Evolutionary conservation across 2,113 vertebrate species (phyloP).

Genomic region (Anoplopoma fimbria): DNA sequence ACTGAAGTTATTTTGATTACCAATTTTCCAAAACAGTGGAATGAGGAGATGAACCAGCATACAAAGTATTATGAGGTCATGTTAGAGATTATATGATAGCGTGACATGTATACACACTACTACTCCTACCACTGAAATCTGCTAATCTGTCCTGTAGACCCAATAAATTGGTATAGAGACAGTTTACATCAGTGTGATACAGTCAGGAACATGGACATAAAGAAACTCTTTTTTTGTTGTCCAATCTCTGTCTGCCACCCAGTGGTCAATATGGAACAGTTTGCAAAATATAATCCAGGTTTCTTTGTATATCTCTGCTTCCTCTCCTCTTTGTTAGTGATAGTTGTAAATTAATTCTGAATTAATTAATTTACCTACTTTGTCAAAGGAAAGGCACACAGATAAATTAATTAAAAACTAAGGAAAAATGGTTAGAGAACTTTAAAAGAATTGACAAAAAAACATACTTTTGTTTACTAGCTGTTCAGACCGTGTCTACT

Average conservation of each 20-base stretch:
- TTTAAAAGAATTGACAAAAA: not conserved
- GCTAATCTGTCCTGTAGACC: not conserved
- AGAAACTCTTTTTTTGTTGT: not conserved
- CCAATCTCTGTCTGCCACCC: conserved; percentile 62
- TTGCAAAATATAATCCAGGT: not conserved
- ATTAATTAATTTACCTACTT: too few species aligned
- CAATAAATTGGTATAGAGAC: not conserved
- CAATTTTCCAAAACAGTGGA: not conserved
- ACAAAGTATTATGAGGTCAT: not conserved
- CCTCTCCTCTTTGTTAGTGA: not conserved
- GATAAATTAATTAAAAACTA: not conserved
- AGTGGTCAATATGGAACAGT: conserved; percentile 56
- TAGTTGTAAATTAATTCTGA: not conserved
- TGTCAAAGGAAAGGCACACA: not conserved
- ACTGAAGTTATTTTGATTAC: not conserved
- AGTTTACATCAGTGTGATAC: not conserved
- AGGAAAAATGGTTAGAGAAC: not conserved
- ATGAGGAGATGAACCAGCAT: not conserved
- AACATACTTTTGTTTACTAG: not conserved
- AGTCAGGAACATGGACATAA: not conserved
- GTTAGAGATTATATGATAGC: not conserved
- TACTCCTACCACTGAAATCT: not conserved
- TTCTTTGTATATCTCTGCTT: not conserved
- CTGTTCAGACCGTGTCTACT: conserved; percentile 45
- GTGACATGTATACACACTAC: not conserved